Evolutionary conservation across 2,113 vertebrate species (phyloP), one percentile per base, ranked within the genome.

Genomic region (Sardina pilchardus): DNA sequence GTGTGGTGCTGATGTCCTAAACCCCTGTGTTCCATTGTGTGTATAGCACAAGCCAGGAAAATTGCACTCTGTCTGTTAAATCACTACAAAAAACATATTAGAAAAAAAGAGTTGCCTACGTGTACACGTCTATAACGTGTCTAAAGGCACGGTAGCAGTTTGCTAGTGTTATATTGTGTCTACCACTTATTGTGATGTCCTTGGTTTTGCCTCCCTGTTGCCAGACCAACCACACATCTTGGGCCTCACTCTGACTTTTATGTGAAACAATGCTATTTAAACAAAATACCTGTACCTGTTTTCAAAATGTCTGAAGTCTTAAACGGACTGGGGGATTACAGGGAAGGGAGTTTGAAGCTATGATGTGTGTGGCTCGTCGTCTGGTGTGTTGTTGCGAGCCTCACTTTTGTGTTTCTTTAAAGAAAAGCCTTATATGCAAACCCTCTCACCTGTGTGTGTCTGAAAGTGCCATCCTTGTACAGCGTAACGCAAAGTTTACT

Each of bases 341-440:
- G 83, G 81, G 83, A 94, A 95, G 93, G 95, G 94, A 82, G 82
- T 81, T 83, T 87, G 53, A 88, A 94, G 93, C 92, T 93, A 92
- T 93, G 93, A 95, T 87, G 88, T 86, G 81, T 89, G 90, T 87
- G 91, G 90, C 88, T 90, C 89, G 34, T 81, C 88, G 82, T 84
- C 84, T 80, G 67, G 88, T 83, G 84, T 88, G 86, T 84, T 84
- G 92, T 95, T 96, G 95, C 94, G 96, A 97, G 96, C 96, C 96
- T 97, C 96, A 96, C 94, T 95, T 97, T 97, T 95, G 63, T 96
- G 88, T 92, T 92, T 93, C 88, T 89, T 90, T 90, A 90, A 90
- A 97, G 90, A 97, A 93, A 98, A 97, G 97, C 97, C 97, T 98
- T 98, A 98, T 98, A 98, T 97, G 97, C 98, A 99, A 99, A 98